Evolutionary conservation across 1,140 invertebrate species (phyloP).

Genomic region (Pseudomyrmex pallidus): DNA sequence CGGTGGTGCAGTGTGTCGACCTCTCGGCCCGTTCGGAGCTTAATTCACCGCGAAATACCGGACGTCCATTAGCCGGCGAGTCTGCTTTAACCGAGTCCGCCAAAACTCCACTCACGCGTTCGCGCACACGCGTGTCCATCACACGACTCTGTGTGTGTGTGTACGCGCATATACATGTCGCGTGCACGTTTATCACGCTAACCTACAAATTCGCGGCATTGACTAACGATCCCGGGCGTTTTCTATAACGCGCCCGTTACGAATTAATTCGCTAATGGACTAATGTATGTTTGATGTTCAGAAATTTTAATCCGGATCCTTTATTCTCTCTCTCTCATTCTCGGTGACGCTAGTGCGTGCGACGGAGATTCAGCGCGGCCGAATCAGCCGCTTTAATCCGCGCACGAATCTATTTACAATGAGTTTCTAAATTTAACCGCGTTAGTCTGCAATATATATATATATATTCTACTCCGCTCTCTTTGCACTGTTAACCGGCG

Average conservation of each 20-base stretch:
- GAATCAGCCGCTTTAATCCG: constrained; percentile 1
- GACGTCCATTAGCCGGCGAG: constrained; percentile 79
- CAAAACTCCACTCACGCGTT: constrained; percentile 63
- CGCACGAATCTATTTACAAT: constrained; percentile 10
- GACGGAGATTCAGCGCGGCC: neutral
- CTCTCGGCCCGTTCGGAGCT: constrained; percentile 60
- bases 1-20: constrained; percentile 2
- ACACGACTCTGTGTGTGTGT: constrained; percentile 27
- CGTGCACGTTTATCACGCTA: constrained; percentile 51
- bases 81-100: constrained; percentile 66
- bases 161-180: constrained; percentile 67
- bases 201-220: constrained; percentile 68
- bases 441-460: neutral
- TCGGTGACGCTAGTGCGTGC: too few species aligned
- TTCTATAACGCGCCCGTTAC: constrained; percentile 78
- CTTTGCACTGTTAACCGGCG: neutral
- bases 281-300: constrained; percentile 79
- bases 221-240: constrained; percentile 73
- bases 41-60: constrained; percentile 78
- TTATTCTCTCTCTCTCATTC: neutral
- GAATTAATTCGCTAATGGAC: constrained; percentile 84
- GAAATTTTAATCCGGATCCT: constrained; percentile 43
- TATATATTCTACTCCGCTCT: too few species aligned
- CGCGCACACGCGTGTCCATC: constrained; percentile 38
- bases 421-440: constrained; percentile 7